Evolutionary conservation across 2,113 vertebrate genomes (phyloP), one percentile per base, ranked within the genome.

Genomic region (Pithys albifrons): DNA sequence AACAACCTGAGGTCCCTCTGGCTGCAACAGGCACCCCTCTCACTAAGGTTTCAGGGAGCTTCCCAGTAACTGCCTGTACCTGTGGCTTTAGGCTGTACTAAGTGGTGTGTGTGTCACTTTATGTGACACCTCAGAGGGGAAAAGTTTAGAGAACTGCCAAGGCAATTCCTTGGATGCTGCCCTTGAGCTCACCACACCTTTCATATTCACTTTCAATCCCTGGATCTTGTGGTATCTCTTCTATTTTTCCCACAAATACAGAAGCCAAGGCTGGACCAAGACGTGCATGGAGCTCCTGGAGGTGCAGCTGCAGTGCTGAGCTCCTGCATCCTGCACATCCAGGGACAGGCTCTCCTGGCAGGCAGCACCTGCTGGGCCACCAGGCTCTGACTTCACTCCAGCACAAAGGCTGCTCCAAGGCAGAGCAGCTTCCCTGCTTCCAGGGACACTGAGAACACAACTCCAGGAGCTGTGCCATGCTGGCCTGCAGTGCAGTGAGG

Each of bases 221-320:
- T 2, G 17, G 7, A 49, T n/a, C 33, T 52, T 46, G 28, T 37
- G 64, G 29, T 1, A 39, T 29, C 33, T 70, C 39, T 52, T 23
- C 41, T 46, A 7, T 15, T 81, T 87, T 58, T 48, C 51, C 24
- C 45, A 41, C 19, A 80, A 91, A 85, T 22, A 27, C 22, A 91
- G 81, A 76, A 5, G 8, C 39, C 45, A 39, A 62, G 48, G 45
- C 45, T 48, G 75, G 54, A 66, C n/a, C 12, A 25, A 69, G 54
- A 46, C 5, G 23, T 1, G 6, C 25, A 51, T 0, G 0, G 58
- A 70, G 41, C 28, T 45, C 5, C 27, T 58, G 14, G 51, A 92
- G 58, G 52, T 23, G 9, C 3, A 9, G 78, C 20, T 43, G 13
- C 58, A 29, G 14, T 23, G 35, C 27, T 70, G 35, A 14, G 35